Evolutionary conservation across 2,888 invertebrate species (phyloP).

Genomic region (Phorcus lineatus): DNA sequence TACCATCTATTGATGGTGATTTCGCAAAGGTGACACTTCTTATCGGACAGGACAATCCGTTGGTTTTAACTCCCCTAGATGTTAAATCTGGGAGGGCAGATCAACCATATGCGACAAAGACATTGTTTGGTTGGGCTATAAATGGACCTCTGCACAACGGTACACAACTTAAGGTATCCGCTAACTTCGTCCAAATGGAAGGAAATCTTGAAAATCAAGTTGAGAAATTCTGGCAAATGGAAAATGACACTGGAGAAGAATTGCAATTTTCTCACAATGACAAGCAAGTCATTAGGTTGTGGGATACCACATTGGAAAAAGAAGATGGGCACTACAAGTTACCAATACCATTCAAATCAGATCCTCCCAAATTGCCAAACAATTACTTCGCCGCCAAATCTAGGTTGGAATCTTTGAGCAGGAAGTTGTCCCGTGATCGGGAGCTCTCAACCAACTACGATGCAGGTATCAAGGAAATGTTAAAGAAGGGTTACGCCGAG

Average conservation of each 20-base stretch:
- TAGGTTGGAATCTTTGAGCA: background rate
- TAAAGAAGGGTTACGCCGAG: constrained; percentile 34
- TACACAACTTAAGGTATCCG: background rate
- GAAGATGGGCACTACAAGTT: constrained; percentile 30
- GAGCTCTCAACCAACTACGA: constrained; percentile 19
- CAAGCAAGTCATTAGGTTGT: background rate
- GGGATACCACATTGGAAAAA: background rate
- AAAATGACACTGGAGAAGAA: too few species aligned
- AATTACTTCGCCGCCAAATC: background rate
- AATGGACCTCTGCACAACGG: constrained; percentile 24
- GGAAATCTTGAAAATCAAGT: constrained; percentile 89
- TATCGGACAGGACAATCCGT: background rate
- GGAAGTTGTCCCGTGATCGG: background rate
- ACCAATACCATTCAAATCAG: too few species aligned
- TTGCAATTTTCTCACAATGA: constrained; percentile 87
- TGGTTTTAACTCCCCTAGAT: background rate
- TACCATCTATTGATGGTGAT: background rate
- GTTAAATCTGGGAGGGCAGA: background rate
- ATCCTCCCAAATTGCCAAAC: constrained; percentile 15
- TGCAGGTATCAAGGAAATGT: constrained; percentile 25
- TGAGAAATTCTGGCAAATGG: constrained; percentile 78
- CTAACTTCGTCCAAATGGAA: too few species aligned
- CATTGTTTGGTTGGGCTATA: constrained; percentile 30
- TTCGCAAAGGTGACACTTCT: background rate
- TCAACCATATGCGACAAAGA: constrained; percentile 31